Conservation (phyloP, 2,797 vertebrate species). For the Sandelia bainsii region DNA sequence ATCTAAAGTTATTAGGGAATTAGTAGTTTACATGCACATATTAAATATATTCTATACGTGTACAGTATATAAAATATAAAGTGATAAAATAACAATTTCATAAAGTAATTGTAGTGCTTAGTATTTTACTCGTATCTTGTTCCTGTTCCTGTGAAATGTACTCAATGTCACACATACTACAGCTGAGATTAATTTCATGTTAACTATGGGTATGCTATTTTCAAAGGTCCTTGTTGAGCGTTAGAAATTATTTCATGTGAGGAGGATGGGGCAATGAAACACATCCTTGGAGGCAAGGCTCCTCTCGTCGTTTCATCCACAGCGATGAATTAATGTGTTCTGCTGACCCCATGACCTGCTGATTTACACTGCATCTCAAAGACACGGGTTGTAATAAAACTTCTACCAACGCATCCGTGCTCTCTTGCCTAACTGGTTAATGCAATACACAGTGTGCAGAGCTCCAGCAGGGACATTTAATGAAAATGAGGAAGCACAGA, state of each 20-base stretch:
- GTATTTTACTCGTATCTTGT: neutral
- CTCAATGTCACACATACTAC: slow-evolving; percentile 28
- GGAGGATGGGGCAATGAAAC: slow-evolving; percentile 61
- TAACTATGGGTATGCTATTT: slow-evolving; percentile 53
- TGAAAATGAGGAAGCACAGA: slow-evolving; percentile 72
- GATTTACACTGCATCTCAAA: slow-evolving; percentile 78
- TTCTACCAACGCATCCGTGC: slow-evolving; percentile 46
- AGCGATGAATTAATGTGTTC: slow-evolving; percentile 75
- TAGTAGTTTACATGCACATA: neutral
- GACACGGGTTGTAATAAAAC: slow-evolving; percentile 77
- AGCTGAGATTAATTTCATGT: slow-evolving; percentile 57
- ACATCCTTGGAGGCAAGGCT: slow-evolving; percentile 66
- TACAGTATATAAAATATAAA: neutral
- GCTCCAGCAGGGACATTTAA: slow-evolving; percentile 78
- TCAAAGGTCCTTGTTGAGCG: slow-evolving; percentile 65
- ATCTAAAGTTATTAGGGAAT: neutral
- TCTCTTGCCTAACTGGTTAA: slow-evolving; percentile 66
- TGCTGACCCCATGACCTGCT: slow-evolving; percentile 75
- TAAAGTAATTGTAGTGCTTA: neutral
- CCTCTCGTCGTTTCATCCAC: slow-evolving; percentile 62
- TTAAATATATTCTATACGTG: neutral
- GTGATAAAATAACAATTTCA: neutral
- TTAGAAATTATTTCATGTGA: slow-evolving; percentile 63
- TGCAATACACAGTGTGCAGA: slow-evolving; percentile 61
- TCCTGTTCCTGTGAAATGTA: slow-evolving; percentile 11